phyloP scores from a whole-genome alignment of 2,113 vertebrate species.

The Peucedramus taeniatus region DNA sequence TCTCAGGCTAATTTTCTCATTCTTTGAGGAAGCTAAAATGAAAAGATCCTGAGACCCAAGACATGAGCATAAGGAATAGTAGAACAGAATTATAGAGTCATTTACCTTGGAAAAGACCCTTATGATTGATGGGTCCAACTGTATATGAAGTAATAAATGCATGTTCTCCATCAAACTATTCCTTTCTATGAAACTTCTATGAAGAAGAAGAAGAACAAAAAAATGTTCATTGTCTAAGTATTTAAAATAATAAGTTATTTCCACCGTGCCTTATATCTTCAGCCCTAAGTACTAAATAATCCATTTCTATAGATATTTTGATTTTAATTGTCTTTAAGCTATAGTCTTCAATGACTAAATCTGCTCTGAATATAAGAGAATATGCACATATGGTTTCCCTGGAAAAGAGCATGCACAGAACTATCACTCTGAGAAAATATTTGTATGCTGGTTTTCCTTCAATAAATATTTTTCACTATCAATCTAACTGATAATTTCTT shows the following conservation, averaged over 20 bases:
- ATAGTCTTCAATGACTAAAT: neutral
- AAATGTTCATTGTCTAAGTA: neutral
- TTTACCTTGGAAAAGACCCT: neutral
- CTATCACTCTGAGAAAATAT: neutral
- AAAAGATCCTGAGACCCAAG: neutral
- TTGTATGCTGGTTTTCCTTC: neutral
- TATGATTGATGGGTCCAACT: accelerated
- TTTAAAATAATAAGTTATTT: neutral
- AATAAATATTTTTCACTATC: neutral
- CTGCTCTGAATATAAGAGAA: neutral
- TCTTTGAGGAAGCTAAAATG: neutral
- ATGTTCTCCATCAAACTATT: neutral
- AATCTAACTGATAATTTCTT: neutral
- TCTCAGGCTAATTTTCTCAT: neutral
- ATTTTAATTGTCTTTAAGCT: neutral
- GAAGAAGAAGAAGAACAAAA: neutral
- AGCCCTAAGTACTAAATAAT: neutral
- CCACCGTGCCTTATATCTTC: neutral
- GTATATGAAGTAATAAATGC: neutral
- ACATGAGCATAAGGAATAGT: neutral
- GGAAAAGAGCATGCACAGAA: neutral
- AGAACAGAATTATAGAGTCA: neutral
- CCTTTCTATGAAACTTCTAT: neutral
- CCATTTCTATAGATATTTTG: neutral
- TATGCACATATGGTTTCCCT: neutral